phyloP scores from a whole-genome alignment of 2,113 vertebrate genomes.

The Ptyas mucosa region DNA sequence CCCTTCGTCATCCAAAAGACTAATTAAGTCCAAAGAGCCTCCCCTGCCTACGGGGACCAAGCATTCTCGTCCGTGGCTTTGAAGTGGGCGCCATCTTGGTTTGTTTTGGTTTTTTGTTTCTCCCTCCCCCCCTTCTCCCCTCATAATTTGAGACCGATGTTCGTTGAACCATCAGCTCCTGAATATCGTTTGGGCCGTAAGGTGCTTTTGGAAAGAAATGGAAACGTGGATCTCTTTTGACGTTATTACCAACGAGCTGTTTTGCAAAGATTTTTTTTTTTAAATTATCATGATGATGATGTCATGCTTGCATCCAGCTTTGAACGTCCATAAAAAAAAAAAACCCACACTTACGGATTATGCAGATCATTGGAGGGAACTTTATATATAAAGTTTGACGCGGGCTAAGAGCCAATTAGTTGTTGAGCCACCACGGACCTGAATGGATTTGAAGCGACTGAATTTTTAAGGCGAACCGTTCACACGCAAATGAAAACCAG shows the following conservation, averaged over 20 bases:
- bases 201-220: not conserved
- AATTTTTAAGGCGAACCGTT: not conserved
- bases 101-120: not conserved
- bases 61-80: constrained; percentile 58
- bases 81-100: constrained; percentile 13
- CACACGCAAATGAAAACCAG: not conserved
- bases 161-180: constrained; percentile 14
- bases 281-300: not conserved
- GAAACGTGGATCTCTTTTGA: not conserved
- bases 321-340: not conserved
- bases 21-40: constrained; percentile 48
- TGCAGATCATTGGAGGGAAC: not conserved
- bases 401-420: not conserved
- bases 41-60: constrained; percentile 6
- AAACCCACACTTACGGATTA: not conserved
- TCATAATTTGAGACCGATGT: not conserved
- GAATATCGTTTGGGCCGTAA: not conserved
- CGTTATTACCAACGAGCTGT: not conserved
- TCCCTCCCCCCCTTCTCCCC: too few species aligned
- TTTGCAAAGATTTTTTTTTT: not conserved
- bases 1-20: not conserved
- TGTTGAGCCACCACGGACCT: not conserved
- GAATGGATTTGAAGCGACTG: not conserved
- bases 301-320: not conserved
- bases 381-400: not conserved